A percentile compares a stretch with the other conserved stretches of the same genome.
Conservation (phyloP, 2,888 invertebrate species). For the Drymonia ruficornis region DNA sequence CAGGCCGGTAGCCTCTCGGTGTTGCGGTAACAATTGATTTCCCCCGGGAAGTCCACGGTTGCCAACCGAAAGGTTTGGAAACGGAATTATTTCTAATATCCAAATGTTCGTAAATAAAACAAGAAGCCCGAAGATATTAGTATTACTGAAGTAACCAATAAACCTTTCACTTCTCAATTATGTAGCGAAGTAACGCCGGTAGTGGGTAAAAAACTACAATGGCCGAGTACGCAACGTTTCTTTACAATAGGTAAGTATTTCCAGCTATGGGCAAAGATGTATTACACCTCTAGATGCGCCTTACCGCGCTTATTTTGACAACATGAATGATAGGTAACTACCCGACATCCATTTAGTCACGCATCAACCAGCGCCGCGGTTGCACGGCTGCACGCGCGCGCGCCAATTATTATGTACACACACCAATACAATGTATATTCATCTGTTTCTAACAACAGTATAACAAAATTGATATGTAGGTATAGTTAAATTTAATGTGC, state of each 20-base stretch:
- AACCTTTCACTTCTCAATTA: background rate
- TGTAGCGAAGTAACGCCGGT: conserved; percentile 5
- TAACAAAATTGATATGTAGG: too few relatives aligned
- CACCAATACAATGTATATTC: too few relatives aligned
- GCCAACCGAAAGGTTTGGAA: conserved; percentile 9
- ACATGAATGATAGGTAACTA: too few relatives aligned
- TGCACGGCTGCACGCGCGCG: too few relatives aligned
- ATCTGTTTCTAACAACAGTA: too few relatives aligned
- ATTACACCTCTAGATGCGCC: too few relatives aligned
- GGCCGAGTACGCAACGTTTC: conserved; percentile 7
- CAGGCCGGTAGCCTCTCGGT: conserved; percentile 21
- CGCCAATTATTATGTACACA: too few relatives aligned
- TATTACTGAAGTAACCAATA: background rate
- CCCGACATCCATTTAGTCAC: too few relatives aligned
- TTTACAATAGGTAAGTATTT: conserved; percentile 16
- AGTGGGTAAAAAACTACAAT: conserved; percentile 7
- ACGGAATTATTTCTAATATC: conserved; percentile 3
- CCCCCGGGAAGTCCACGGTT: conserved; percentile 24
- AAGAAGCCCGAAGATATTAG: too few relatives aligned
- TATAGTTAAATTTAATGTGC: too few relatives aligned
- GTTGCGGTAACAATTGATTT: conserved; percentile 29
- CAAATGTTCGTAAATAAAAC: background rate
- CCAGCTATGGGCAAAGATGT: conserved; percentile 21
- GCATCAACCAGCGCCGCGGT: too few relatives aligned
- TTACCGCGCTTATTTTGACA: too few relatives aligned